Evolutionary conservation across 1,140 invertebrate species (phyloP).

Genomic region (Sminthurides bifidus): DNA sequence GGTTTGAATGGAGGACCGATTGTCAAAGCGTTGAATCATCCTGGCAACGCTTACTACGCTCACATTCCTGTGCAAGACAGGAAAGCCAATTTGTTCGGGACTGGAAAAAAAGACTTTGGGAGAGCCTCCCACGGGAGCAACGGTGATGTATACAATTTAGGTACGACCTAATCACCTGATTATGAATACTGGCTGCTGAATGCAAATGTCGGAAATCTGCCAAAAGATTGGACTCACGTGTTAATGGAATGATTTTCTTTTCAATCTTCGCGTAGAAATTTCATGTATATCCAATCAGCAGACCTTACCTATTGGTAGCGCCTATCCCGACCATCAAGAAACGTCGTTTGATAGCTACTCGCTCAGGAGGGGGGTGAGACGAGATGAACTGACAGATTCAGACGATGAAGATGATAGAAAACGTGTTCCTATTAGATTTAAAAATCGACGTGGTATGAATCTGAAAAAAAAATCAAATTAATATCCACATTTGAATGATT

Average conservation of each 20-base stretch:
- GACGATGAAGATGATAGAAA: constrained; percentile 2
- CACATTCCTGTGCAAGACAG: constrained; percentile 3
- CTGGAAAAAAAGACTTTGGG: too few species aligned
- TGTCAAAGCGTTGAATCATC: neutral
- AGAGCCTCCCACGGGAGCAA: neutral
- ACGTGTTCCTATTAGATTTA: constrained; percentile 5
- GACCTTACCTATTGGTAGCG: constrained; percentile 33
- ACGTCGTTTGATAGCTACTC: constrained; percentile 4
- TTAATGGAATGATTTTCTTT: neutral
- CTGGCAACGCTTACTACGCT: constrained; percentile 1
- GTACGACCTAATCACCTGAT: neutral
- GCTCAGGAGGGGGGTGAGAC: neutral
- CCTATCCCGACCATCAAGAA: constrained; percentile 7
- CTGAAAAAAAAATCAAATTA: neutral
- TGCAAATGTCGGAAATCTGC: neutral
- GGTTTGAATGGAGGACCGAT: too few species aligned
- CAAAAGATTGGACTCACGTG: too few species aligned
- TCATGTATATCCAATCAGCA: constrained; percentile 38
- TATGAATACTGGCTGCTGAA: neutral
- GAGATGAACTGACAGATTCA: neutral
- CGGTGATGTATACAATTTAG: neutral
- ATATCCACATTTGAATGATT: too few species aligned
- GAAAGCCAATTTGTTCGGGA: too few species aligned
- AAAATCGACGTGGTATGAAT: constrained; percentile 3
- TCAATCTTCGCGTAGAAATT: constrained; percentile 33